Conservation (phyloP, 2,888 invertebrate species). For the Gastrophysa polygoni region DNA sequence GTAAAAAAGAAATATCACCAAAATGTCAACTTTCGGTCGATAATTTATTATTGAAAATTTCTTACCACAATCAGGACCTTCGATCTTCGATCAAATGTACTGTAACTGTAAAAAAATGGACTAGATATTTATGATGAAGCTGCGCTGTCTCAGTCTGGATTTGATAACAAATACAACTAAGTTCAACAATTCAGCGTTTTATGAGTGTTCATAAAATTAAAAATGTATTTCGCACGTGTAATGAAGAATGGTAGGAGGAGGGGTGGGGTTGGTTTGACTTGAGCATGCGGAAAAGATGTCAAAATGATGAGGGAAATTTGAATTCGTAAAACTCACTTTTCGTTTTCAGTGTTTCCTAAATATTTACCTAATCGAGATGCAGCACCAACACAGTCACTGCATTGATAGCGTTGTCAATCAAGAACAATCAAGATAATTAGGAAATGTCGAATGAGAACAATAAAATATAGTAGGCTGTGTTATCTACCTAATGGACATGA, state of each 20-base stretch:
- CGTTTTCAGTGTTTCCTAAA: no score
- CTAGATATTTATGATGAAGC: slow-evolving; percentile 31
- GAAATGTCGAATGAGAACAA: no score
- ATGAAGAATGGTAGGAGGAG: slow-evolving; percentile 15
- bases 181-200: slow-evolving; percentile 9
- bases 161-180: slow-evolving; percentile 16
- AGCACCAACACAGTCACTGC: no score
- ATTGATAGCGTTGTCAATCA: no score
- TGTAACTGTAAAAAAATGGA: slow-evolving; percentile 30
- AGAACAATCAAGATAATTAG: no score
- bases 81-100: slow-evolving; percentile 24
- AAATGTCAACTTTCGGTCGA: background rate
- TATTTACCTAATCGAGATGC: no score
- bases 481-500: no score
- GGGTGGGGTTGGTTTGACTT: background rate
- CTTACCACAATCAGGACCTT: slow-evolving; percentile 44
- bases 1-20: slow-evolving; percentile 13
- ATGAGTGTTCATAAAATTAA: slow-evolving; percentile 34
- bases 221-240: slow-evolving; percentile 46
- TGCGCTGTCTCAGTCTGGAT: slow-evolving; percentile 20
- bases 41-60: slow-evolving; percentile 5
- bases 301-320: background rate
- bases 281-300: background rate
- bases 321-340: background rate
- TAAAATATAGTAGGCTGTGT: no score